A percentile compares a stretch with the other conserved stretches of the same genome.
Conservation (phyloP, 2,888 invertebrate genomes). For the Ecdyonurus torrentis region DNA sequence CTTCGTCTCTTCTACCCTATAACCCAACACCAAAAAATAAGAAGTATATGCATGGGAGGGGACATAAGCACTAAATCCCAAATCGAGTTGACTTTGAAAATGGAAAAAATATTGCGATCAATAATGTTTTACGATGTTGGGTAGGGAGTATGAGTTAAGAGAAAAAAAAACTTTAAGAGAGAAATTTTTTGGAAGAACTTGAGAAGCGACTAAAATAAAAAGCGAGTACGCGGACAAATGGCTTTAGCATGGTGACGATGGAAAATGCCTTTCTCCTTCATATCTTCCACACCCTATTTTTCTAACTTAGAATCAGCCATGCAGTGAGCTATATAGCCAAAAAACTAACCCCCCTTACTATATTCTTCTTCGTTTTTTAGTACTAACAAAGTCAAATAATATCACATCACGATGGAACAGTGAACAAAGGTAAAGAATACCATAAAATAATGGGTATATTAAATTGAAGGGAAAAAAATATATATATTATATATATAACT, state of each 20-base stretch:
- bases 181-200: neutral
- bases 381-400: neutral
- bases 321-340: neutral
- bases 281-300: neutral
- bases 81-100: neutral
- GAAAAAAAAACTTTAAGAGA: neutral
- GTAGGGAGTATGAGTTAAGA: no score
- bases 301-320: no score
- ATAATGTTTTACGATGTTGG: neutral
- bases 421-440: neutral
- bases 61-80: neutral
- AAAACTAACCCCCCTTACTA: neutral
- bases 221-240: neutral
- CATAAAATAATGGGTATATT: neutral
- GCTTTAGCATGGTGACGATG: neutral
- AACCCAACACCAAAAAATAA: no score
- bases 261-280: neutral
- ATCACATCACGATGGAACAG: neutral
- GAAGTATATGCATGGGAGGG: no score
- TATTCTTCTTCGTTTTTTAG: neutral
- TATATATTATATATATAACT: no score
- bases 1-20: no score
- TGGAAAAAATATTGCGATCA: neutral
- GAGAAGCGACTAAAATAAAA: neutral
- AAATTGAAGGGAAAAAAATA: neutral